phyloP scores from a whole-genome alignment of 1,140 invertebrate species.

The Nasonia longicornis region DNA sequence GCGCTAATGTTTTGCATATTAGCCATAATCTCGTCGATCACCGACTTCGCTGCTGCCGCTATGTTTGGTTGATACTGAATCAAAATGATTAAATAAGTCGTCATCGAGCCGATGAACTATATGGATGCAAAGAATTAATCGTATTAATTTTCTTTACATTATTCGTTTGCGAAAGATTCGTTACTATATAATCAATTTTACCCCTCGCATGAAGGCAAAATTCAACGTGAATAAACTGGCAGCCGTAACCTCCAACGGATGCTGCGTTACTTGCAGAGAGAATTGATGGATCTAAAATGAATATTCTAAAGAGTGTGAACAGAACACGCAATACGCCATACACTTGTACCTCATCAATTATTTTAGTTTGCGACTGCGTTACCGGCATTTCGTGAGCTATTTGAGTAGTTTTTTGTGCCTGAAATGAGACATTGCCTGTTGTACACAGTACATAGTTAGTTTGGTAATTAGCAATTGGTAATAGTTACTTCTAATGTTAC shows the following conservation, averaged over 20 bases:
- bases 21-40: background rate
- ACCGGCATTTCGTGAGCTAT: constrained; percentile 12
- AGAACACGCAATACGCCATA: constrained; percentile 26
- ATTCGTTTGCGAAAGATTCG: too few relatives aligned
- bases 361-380: background rate
- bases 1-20: too few relatives aligned
- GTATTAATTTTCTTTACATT: background rate
- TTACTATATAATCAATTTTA: constrained; percentile 12
- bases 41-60: background rate
- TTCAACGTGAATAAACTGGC: constrained; percentile 55
- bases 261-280: constrained; percentile 53
- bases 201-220: constrained; percentile 50
- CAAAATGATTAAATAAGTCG: constrained; percentile 76
- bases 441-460: too few relatives aligned
- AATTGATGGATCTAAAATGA: constrained; percentile 53
- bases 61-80: constrained; percentile 64
- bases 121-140: background rate
- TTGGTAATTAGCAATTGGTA: too few relatives aligned
- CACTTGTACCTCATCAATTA: constrained; percentile 28
- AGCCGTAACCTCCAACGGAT: constrained; percentile 53
- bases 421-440: background rate
- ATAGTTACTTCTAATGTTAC: background rate
- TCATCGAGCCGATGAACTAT: constrained; percentile 74
- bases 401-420: constrained; percentile 9
- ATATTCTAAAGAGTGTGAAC: background rate